Percentiles rank a stretch among this genome's conserved stretches.
Conservation (phyloP, 2,888 invertebrate genomes). For the Dicyrtomina minuta region DNA sequence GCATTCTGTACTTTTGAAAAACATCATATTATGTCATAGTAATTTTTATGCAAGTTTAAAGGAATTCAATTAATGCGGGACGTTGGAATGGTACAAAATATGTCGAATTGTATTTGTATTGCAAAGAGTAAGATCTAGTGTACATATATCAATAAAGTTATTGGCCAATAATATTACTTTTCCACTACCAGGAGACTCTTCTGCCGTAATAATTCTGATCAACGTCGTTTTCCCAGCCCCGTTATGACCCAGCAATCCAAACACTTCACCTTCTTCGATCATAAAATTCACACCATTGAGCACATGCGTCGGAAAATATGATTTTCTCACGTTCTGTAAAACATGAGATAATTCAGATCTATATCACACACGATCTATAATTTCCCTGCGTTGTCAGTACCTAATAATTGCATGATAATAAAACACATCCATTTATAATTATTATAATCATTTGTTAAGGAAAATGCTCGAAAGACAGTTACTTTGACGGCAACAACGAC, state of each 20-base stretch:
- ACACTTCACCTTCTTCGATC: conserved; percentile 81
- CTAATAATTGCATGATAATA: too few relatives aligned
- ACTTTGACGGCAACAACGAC: background rate
- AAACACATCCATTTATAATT: too few relatives aligned
- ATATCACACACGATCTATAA: background rate
- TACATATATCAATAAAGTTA: too few relatives aligned
- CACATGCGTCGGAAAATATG: conserved; percentile 60
- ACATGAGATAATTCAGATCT: conserved; percentile 57
- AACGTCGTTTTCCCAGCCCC: conserved; percentile 86
- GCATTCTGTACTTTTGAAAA: too few relatives aligned
- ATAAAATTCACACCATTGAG: conserved; percentile 64
- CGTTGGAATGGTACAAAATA: too few relatives aligned
- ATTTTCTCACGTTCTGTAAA: background rate
- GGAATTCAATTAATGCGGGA: too few relatives aligned
- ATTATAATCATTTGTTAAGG: background rate
- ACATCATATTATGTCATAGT: too few relatives aligned
- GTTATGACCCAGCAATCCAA: conserved; percentile 78
- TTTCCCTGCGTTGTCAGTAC: too few relatives aligned
- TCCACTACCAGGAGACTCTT: conserved; percentile 73
- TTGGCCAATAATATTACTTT: conserved; percentile 60
- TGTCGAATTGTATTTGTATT: too few relatives aligned
- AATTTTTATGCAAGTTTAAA: too few relatives aligned
- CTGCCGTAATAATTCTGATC: conserved; percentile 81
- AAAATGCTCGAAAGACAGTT: background rate
- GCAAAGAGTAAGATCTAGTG: too few relatives aligned